These are phyloP conservation scores for Bradypodion ventrale DNA, from an alignment of 2,797 vertebrate species.

Conservation along the genomic window DNA sequence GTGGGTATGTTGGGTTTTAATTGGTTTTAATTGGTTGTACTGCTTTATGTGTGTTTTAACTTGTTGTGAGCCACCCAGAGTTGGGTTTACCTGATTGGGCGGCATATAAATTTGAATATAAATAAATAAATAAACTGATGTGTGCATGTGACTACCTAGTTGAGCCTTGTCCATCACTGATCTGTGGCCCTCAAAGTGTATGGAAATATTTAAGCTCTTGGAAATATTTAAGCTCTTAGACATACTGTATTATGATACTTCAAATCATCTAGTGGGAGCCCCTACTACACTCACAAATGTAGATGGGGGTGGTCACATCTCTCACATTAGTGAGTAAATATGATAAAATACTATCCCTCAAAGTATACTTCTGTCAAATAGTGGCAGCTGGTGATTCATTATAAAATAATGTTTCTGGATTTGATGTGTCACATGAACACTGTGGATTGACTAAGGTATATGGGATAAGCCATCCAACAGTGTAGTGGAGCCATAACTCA, in stretches of 20 bases:
- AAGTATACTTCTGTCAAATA: background rate
- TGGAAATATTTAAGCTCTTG: too few species aligned
- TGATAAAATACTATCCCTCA: background rate
- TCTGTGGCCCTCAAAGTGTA: too few species aligned
- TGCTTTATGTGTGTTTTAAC: too few species aligned
- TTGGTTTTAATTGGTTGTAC: too few species aligned
- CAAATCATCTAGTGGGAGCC: background rate
- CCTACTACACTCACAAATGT: background rate
- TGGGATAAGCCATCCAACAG: background rate
- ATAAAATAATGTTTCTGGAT: background rate
- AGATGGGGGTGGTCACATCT: background rate
- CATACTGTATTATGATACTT: background rate
- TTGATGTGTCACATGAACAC: background rate
- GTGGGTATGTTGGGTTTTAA: too few species aligned
- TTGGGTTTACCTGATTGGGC: too few species aligned
- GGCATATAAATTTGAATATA: too few species aligned
- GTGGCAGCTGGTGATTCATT: background rate
- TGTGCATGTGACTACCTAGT: too few species aligned
- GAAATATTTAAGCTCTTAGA: too few species aligned
- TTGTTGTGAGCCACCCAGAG: too few species aligned
- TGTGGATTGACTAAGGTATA: background rate
- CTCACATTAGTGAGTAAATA: background rate
- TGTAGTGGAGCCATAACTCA: too few species aligned
- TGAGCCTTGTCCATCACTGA: too few species aligned
- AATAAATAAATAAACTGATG: background rate